These are phyloP conservation scores for Neoascia interrupta DNA, from an alignment of 2,888 invertebrate species.

Conservation along the genomic window DNA sequence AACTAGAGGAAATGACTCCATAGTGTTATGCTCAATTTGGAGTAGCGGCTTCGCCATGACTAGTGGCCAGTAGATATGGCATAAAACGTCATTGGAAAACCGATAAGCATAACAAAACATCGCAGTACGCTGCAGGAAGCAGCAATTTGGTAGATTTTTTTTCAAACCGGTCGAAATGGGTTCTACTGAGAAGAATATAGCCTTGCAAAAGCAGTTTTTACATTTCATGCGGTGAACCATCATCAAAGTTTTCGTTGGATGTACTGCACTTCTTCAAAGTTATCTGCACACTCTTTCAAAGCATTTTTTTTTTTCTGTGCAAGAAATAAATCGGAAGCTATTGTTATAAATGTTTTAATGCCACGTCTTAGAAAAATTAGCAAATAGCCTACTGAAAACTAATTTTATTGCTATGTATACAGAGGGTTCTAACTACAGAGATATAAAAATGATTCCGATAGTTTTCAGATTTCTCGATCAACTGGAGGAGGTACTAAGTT, in stretches of 20 bases:
- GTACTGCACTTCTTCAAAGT: constrained; percentile 23
- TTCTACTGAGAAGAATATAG: constrained; percentile 9
- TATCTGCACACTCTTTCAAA: constrained; percentile 28
- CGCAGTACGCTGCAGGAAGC: neutral
- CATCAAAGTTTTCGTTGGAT: constrained; percentile 27
- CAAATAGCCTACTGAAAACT: neutral
- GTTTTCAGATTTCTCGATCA: neutral
- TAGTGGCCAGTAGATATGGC: neutral
- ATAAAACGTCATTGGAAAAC: constrained; percentile 1
- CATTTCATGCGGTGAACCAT: constrained; percentile 21
- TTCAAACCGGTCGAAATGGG: constrained; percentile 1
- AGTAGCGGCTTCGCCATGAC: neutral
- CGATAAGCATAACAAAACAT: neutral
- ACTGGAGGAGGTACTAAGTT: neutral
- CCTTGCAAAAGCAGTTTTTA: constrained; percentile 13
- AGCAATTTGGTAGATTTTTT: neutral
- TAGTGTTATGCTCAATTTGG: constrained; percentile 2
- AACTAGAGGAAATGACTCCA: neutral
- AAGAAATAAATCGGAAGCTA: constrained; percentile 13
- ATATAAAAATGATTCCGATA: constrained; percentile 11
- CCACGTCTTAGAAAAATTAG: neutral
- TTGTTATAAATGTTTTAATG: neutral
- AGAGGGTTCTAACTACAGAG: constrained; percentile 8
- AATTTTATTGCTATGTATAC: constrained; percentile 15
- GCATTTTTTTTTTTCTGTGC: constrained; percentile 7